phyloP scores from a whole-genome alignment of 1,140 invertebrate species.

The Copidosoma floridanum region DNA sequence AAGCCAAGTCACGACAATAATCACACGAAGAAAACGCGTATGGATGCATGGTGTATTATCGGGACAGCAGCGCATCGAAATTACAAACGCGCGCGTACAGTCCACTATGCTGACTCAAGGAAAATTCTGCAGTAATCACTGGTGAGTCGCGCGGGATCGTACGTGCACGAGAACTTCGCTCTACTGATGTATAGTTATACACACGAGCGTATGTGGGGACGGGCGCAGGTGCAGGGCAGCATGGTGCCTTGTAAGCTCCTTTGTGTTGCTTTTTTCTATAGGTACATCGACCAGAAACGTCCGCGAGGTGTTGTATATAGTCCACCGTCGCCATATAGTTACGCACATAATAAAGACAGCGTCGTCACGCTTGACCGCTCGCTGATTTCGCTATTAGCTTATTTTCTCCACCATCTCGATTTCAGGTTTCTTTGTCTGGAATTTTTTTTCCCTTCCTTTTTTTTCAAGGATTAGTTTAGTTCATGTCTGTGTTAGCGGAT shows the following conservation, averaged over 20 bases:
- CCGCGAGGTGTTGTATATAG: background rate
- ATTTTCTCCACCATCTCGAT: too few relatives aligned
- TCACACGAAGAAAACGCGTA: background rate
- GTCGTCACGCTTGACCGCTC: slow-evolving; percentile 6
- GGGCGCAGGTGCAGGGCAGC: slow-evolving; percentile 2
- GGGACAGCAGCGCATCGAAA: background rate
- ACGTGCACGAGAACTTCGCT: too few relatives aligned
- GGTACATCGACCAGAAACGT: background rate
- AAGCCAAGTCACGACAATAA: too few relatives aligned
- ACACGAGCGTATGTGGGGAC: too few relatives aligned
- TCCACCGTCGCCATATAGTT: background rate
- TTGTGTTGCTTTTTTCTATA: slow-evolving; percentile 1
- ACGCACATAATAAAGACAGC: background rate
- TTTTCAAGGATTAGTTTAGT: too few relatives aligned
- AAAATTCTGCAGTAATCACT: background rate
- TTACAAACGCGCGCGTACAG: background rate
- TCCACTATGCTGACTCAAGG: slow-evolving; percentile 5
- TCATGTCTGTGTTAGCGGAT: too few relatives aligned
- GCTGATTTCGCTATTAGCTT: slow-evolving; percentile 18
- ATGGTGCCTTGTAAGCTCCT: slow-evolving; percentile 4
- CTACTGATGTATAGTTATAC: too few relatives aligned
- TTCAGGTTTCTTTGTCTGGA: too few relatives aligned
- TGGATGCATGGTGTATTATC: background rate
- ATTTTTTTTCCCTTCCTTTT: too few relatives aligned
- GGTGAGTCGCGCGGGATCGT: too few relatives aligned